These are phyloP conservation scores for Pachydiplax longipennis DNA, from an alignment of 2,888 invertebrate species.

Conservation along the genomic window DNA sequence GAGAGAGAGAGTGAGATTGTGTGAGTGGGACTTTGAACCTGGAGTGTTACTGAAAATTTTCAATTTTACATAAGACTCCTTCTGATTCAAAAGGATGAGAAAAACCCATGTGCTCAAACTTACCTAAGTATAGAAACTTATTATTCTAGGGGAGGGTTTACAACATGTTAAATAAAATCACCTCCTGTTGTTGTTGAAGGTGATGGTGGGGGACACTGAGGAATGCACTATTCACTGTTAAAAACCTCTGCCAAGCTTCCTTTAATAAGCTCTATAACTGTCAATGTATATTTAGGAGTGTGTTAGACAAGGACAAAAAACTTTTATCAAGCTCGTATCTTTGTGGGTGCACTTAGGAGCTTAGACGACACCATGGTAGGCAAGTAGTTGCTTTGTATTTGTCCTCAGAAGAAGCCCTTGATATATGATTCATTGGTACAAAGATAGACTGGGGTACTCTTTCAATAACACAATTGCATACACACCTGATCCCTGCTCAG, in stretches of 20 bases:
- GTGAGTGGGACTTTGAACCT: slow-evolving; percentile 29
- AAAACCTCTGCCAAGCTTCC: slow-evolving; percentile 44
- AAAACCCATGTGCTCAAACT: slow-evolving; percentile 46
- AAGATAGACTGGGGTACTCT: slow-evolving; percentile 48
- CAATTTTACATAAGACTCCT: slow-evolving; percentile 38
- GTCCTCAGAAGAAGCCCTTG: slow-evolving; percentile 39
- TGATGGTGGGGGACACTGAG: slow-evolving; percentile 36
- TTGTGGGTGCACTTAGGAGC: slow-evolving; percentile 50
- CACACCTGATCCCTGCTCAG: slow-evolving; percentile 51
- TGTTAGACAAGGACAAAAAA: slow-evolving; percentile 49
- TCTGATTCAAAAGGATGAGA: slow-evolving; percentile 38
- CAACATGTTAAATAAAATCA: slow-evolving; percentile 47
- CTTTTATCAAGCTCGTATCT: slow-evolving; percentile 50
- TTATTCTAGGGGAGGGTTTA: slow-evolving; percentile 47
- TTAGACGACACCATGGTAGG: slow-evolving; percentile 49
- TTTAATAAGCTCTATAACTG: slow-evolving; percentile 43
- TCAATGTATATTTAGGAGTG: slow-evolving; percentile 49
- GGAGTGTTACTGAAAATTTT: slow-evolving; percentile 41
- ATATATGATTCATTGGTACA: slow-evolving; percentile 49
- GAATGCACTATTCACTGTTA: slow-evolving; percentile 44
- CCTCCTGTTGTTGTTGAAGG: slow-evolving; percentile 47
- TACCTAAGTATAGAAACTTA: slow-evolving; percentile 46
- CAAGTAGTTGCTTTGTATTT: slow-evolving; percentile 49
- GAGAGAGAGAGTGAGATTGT: slow-evolving; percentile 10
- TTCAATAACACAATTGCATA: slow-evolving; percentile 47